These are phyloP conservation scores for Fabriciana adippe DNA, from an alignment of 2,888 invertebrate genomes.

Conservation along the genomic window DNA sequence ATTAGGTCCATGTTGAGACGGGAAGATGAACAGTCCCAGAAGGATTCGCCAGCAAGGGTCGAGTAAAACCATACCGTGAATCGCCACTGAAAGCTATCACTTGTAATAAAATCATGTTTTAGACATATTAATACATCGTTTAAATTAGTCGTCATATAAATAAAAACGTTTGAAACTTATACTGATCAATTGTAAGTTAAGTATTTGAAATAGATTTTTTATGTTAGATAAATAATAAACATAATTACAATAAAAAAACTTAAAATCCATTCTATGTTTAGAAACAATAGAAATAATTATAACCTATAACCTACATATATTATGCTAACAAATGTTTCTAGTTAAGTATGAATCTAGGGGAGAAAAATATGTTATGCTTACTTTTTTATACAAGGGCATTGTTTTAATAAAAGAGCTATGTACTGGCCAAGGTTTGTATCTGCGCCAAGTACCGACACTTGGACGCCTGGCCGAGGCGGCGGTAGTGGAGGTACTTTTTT, in stretches of 20 bases:
- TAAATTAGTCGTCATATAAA: too few species aligned
- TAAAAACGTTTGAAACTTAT: too few species aligned
- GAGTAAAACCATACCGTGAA: slow-evolving; percentile 21
- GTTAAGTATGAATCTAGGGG: neutral
- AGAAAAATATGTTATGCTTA: slow-evolving; percentile 46
- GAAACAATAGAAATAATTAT: too few species aligned
- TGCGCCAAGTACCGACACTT: slow-evolving; percentile 78
- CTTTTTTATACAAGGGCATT: slow-evolving; percentile 76
- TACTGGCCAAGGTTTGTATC: slow-evolving; percentile 77
- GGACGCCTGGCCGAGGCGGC: slow-evolving; percentile 60
- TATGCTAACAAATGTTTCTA: neutral
- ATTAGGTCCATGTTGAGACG: slow-evolving; percentile 32
- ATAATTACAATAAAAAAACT: too few species aligned
- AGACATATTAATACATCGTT: neutral
- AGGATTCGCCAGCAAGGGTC: slow-evolving; percentile 42
- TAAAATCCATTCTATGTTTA: too few species aligned
- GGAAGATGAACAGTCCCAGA: slow-evolving; percentile 48
- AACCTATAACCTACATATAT: too few species aligned
- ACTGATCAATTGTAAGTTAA: too few species aligned
- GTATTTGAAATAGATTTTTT: too few species aligned
- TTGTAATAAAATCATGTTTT: neutral
- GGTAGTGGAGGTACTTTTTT: slow-evolving; percentile 51
- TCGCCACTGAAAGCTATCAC: slow-evolving; percentile 1
- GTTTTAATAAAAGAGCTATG: slow-evolving; percentile 77
- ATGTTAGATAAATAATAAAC: too few species aligned